Conservation (phyloP, 2,113 vertebrate genomes). For the Heterochromis multidens region DNA sequence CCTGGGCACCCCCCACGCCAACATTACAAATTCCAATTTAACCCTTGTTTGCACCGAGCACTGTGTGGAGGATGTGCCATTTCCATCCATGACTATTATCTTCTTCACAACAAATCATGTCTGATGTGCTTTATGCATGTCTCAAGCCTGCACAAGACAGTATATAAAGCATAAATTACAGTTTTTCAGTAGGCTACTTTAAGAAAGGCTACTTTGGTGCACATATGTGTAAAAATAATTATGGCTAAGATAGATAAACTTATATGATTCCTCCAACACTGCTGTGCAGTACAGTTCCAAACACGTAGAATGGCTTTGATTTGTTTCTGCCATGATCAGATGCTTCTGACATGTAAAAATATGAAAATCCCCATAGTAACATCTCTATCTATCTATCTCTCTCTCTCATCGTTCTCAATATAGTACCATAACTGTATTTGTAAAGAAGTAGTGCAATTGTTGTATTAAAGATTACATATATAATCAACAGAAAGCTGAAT, state of each 20-base stretch:
- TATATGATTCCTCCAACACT: background rate
- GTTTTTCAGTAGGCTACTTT: background rate
- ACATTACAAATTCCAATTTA: background rate
- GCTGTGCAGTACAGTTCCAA: background rate
- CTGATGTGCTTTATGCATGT: background rate
- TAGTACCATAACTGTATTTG: background rate
- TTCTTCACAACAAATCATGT: background rate
- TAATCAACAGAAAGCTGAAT: background rate
- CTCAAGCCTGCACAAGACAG: background rate
- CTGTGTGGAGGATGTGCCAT: background rate
- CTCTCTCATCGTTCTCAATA: too few relatives aligned
- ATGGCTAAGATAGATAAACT: background rate
- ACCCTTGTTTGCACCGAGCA: background rate
- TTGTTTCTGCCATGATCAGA: background rate
- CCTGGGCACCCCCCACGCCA: background rate
- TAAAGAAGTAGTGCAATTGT: background rate
- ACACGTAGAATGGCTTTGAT: too few relatives aligned
- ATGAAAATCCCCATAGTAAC: background rate
- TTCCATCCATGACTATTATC: background rate
- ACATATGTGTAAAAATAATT: too few relatives aligned
- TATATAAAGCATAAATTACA: background rate
- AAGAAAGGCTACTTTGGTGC: background rate
- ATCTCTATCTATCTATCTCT: background rate
- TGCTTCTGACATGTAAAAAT: background rate
- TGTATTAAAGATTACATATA: background rate